phyloP scores from a whole-genome alignment of 2,888 invertebrate species.

The Emmelina monodactyla region DNA sequence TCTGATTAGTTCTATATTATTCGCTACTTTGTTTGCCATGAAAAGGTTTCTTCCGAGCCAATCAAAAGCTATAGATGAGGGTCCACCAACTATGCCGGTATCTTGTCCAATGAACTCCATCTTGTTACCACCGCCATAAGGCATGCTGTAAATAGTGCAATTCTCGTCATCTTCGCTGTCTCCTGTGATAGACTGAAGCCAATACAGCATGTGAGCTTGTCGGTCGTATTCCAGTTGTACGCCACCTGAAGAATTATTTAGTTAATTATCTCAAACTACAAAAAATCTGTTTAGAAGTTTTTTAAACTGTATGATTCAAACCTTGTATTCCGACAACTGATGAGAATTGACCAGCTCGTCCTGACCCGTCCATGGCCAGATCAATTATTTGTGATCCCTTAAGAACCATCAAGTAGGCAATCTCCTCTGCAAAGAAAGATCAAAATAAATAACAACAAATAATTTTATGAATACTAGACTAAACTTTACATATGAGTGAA shows the following conservation, averaged over 20 bases:
- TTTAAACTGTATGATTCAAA: slow-evolving; percentile 15
- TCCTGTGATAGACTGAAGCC: slow-evolving; percentile 76
- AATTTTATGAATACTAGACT: background rate
- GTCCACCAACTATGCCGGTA: slow-evolving; percentile 88
- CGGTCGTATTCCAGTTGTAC: slow-evolving; percentile 93
- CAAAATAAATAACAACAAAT: background rate
- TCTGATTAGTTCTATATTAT: slow-evolving; percentile 89
- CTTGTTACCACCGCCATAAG: slow-evolving; percentile 82
- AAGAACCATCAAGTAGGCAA: slow-evolving; percentile 88
- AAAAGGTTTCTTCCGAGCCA: slow-evolving; percentile 96
- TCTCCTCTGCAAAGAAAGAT: slow-evolving; percentile 70
- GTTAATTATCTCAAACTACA: background rate
- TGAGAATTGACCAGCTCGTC: slow-evolving; percentile 79
- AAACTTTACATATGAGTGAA: background rate
- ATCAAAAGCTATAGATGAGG: slow-evolving; percentile 92
- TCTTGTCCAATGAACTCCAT: slow-evolving; percentile 79
- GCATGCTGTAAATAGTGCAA: slow-evolving; percentile 86
- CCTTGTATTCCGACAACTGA: slow-evolving; percentile 84
- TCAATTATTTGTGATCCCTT: slow-evolving; percentile 91
- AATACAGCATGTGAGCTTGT: slow-evolving; percentile 83
- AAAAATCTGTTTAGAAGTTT: no score
- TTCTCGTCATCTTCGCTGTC: slow-evolving; percentile 81
- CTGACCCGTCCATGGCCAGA: slow-evolving; percentile 78
- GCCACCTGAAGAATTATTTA: slow-evolving; percentile 68
- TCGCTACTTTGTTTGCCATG: slow-evolving; percentile 87